Base-by-base conservation (phyloP, 1,140 invertebrate species). In the Phymorhynchus buccinoides region DNA sequence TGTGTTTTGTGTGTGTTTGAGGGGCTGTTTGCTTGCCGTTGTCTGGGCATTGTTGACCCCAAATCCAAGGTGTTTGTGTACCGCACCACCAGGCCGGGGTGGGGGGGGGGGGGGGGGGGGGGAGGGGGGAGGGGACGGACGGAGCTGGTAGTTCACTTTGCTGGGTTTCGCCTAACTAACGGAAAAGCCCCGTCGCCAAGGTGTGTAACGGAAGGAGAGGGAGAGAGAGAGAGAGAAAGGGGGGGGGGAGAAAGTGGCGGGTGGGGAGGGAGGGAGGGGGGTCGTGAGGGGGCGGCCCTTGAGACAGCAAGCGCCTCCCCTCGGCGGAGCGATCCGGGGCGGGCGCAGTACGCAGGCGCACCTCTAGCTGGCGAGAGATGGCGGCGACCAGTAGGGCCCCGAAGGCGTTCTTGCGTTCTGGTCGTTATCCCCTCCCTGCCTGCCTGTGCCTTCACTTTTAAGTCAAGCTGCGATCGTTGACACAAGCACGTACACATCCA, bases 291-390 rank as follows among this genome's bases (percentile, higher is more conserved):
- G 56, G 56, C 62, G 62, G 81, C 41, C 62, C 81, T 39, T 73
- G 37, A 14, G 35, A 30, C 79, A 3, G 32, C 37, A 81, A 27
- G 80, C 80, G 27, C 52, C 52, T 68, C 81, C 81, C 81, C 62
- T 83, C 62, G 81, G 81, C 81, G 81, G 81, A 83, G 81, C 81
- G 22, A 83, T n/a, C 30, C 81, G 14, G 27, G 22, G 75, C 35
- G 12, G 39, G 35, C 37, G 22, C 22, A 78, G 75, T 78, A 78
- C 42, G 77, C 41, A 79, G 39, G 77, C 42, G 42, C 42, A 39
- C 77, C 14, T 27, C 48, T n/a, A 52, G n/a, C 77, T 12, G 6
- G 37, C 41, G 42, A 48, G 4, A 48, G n/a, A 27, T 79, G 42
- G 22, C 30, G 32, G 77, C 77, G 73, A 37, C 73, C 35, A 75